Evolutionary conservation across 2,888 invertebrate species (phyloP).

Genomic region (Rutpela maculata): DNA sequence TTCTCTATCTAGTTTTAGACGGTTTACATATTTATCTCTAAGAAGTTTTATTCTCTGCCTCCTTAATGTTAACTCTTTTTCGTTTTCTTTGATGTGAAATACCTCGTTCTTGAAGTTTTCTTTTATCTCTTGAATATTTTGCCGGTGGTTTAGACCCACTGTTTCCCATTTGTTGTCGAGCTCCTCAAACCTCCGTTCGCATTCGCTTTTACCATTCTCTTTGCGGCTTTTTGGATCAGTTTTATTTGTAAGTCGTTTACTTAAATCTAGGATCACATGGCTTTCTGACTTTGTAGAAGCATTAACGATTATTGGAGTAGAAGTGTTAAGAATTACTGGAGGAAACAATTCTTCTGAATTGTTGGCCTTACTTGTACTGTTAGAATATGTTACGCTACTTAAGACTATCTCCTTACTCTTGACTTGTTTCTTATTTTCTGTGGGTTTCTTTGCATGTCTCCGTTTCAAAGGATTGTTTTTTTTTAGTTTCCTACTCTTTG

Average conservation of each 20-base stretch:
- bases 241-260: neutral
- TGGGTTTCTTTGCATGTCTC: constrained; percentile 17
- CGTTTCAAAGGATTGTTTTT: constrained; percentile 21
- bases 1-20: constrained; percentile 61
- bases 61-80: constrained; percentile 55
- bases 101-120: constrained; percentile 62
- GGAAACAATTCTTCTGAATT: neutral
- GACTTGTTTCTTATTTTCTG: neutral
- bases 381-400: neutral
- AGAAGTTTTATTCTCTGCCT: constrained; percentile 58
- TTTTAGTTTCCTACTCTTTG: constrained; percentile 22
- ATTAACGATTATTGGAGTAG: neutral
- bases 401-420: neutral
- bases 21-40: constrained; percentile 62
- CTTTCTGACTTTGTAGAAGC: neutral
- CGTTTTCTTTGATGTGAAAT: constrained; percentile 57
- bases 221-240: constrained; percentile 5
- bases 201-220: constrained; percentile 64
- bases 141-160: constrained; percentile 58
- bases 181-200: constrained; percentile 63
- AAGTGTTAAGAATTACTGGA: no score
- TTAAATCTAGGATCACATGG: neutral
- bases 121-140: constrained; percentile 62
- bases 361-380: neutral
- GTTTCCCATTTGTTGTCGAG: constrained; percentile 59